Evolutionary conservation across 2,888 invertebrate species (phyloP).

Genomic region (Phania funesta): DNA sequence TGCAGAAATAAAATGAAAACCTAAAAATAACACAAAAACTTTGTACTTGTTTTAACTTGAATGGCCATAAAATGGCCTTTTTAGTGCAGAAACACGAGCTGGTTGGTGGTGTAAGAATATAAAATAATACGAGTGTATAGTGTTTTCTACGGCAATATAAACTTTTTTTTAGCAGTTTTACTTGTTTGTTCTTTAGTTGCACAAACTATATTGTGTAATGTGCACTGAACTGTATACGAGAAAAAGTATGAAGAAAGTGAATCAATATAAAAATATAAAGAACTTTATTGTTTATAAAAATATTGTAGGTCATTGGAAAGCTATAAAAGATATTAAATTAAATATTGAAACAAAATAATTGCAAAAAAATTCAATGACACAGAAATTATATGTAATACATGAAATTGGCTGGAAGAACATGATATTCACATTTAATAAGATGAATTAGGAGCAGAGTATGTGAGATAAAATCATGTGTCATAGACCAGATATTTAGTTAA

Average conservation of each 20-base stretch:
- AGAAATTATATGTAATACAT: conserved; percentile 25
- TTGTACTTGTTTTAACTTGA: conserved; percentile 26
- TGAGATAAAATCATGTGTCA: too few relatives aligned
- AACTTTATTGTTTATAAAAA: conserved; percentile 38
- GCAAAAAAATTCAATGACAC: conserved; percentile 7
- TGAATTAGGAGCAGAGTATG: neutral
- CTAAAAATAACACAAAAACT: conserved; percentile 12
- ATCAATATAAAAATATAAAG: conserved; percentile 47
- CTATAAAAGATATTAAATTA: conserved; percentile 63
- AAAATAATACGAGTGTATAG: neutral
- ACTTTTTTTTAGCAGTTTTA: neutral
- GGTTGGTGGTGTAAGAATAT: neutral
- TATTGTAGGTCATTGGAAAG: conserved; percentile 66
- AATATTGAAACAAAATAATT: conserved; percentile 50
- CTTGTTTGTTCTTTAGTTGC: conserved; percentile 30
- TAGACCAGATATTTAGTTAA: neutral
- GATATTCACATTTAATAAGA: conserved; percentile 29
- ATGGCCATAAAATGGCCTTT: conserved; percentile 47
- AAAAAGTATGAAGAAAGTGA: conserved; percentile 38
- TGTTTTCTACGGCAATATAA: neutral
- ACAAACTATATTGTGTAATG: conserved; percentile 24
- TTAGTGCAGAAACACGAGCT: conserved; percentile 22
- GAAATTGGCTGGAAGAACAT: conserved; percentile 34
- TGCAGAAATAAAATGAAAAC: conserved; percentile 17
- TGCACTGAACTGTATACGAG: conserved; percentile 11